Percentiles rank a stretch among this genome's conserved stretches.
Conservation (phyloP, 2,888 invertebrate genomes). For the Oscheius sp. region DNA sequence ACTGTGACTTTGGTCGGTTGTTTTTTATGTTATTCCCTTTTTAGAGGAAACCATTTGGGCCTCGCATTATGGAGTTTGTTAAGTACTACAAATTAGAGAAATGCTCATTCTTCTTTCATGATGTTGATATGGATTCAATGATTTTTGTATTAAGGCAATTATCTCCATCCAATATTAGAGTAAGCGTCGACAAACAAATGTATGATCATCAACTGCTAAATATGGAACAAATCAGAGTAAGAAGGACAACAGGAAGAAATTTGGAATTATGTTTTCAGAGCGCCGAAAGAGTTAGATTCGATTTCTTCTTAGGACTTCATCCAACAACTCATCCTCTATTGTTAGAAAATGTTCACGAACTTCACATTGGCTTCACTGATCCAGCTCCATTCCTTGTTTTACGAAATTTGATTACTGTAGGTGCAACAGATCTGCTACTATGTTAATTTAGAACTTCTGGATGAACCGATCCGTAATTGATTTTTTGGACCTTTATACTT, state of each 20-base stretch:
- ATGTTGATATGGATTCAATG: neutral
- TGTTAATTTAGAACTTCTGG: constrained; percentile 13
- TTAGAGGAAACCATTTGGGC: constrained; percentile 9
- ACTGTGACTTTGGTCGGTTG: neutral
- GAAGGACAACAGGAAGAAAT: neutral
- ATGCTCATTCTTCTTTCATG: neutral
- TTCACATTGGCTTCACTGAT: constrained; percentile 12
- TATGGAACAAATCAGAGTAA: constrained; percentile 13
- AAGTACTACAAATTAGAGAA: constrained; percentile 5
- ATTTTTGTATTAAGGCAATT: neutral
- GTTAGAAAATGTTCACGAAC: constrained; percentile 12
- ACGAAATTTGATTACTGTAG: neutral
- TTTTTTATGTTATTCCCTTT: neutral
- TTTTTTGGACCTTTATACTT: constrained; percentile 7
- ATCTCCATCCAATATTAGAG: constrained; percentile 1
- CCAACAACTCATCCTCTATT: constrained; percentile 7
- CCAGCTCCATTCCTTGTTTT: neutral
- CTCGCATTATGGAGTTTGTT: neutral
- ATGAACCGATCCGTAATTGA: constrained; percentile 1
- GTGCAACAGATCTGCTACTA: neutral
- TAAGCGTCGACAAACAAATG: constrained; percentile 1
- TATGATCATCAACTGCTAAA: constrained; percentile 2
- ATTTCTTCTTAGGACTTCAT: constrained; percentile 14
- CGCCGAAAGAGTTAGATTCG: neutral
- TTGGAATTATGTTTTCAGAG: neutral